Conservation (phyloP, 2,113 vertebrate genomes). For the Reinhardtius hippoglossoides region DNA sequence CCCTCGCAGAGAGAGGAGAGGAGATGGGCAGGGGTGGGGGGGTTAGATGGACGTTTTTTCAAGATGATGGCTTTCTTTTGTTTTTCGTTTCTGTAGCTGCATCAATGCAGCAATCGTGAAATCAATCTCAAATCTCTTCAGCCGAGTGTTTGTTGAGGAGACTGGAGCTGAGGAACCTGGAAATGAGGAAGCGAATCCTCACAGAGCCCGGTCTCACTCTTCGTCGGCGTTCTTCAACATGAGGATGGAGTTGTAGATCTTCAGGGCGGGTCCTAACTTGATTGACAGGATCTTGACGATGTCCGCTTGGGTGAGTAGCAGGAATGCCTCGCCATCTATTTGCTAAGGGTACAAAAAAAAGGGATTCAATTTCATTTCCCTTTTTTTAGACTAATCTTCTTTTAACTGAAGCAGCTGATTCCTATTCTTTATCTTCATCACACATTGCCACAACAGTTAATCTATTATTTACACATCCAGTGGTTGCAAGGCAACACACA, state of each 20-base stretch:
- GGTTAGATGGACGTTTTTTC: slow-evolving; percentile 25
- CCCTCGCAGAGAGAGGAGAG: slow-evolving; percentile 42
- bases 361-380: background rate
- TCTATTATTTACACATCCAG: too few species aligned
- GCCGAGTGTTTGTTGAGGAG: slow-evolving; percentile 8
- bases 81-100: slow-evolving; percentile 9
- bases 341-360: slow-evolving; percentile 78
- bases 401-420: too few species aligned
- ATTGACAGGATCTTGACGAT: slow-evolving; percentile 93
- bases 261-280: slow-evolving; percentile 92
- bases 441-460: too few species aligned
- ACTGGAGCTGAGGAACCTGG: background rate
- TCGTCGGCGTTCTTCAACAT: slow-evolving; percentile 91
- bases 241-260: slow-evolving; percentile 93
- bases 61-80: slow-evolving; percentile 35
- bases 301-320: slow-evolving; percentile 93
- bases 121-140: slow-evolving; percentile 23
- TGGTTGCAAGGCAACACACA: background rate
- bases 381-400: background rate
- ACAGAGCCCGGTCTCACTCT: slow-evolving; percentile 57
- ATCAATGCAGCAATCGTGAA: background rate
- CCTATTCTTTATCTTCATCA: too few species aligned
- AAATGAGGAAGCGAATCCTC: slow-evolving; percentile 1
- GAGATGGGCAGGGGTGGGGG: background rate
- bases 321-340: slow-evolving; percentile 93